Percentiles rank a stretch among this genome's conserved stretches.
Conservation (phyloP, 2,888 invertebrate species). For the Oxyscelio sp. region DNA sequence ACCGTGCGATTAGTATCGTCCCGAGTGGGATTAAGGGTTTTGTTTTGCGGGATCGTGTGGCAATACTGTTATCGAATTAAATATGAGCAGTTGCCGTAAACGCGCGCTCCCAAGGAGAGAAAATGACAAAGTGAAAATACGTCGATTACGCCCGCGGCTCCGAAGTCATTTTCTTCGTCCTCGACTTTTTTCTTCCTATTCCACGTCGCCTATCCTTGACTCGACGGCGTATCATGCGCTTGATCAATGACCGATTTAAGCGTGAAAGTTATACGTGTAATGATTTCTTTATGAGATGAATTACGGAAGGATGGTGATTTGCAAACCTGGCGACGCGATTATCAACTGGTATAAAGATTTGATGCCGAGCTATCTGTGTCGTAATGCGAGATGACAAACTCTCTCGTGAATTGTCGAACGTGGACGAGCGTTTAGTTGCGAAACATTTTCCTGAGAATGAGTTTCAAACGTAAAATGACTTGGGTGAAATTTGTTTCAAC, state of each 20-base stretch:
- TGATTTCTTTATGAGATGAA: slow-evolving; percentile 68
- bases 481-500: too few relatives aligned
- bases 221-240: slow-evolving; percentile 54
- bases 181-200: slow-evolving; percentile 12
- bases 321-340: slow-evolving; percentile 56
- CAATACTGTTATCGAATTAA: slow-evolving; percentile 52
- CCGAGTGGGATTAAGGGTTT: slow-evolving; percentile 42
- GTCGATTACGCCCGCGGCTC: slow-evolving; percentile 39
- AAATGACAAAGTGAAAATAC: slow-evolving; percentile 69
- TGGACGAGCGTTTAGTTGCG: background rate
- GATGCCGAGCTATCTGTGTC: slow-evolving; percentile 33
- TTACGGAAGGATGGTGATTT: slow-evolving; percentile 64
- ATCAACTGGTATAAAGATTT: slow-evolving; percentile 53
- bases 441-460: too few relatives aligned
- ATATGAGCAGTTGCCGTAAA: slow-evolving; percentile 3
- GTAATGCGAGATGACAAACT: slow-evolving; percentile 42
- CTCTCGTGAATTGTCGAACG: slow-evolving; percentile 11
- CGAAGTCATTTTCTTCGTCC: slow-evolving; percentile 31
- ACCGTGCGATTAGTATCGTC: slow-evolving; percentile 54
- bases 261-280: slow-evolving; percentile 72
- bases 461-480: too few relatives aligned
- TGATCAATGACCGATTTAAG: slow-evolving; percentile 76
- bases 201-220: slow-evolving; percentile 29
- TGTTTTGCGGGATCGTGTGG: slow-evolving; percentile 31
- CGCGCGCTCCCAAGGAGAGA: slow-evolving; percentile 1